These are phyloP conservation scores for Eubucco bourcierii DNA, from an alignment of 2,113 vertebrate species.

Conservation along the genomic window DNA sequence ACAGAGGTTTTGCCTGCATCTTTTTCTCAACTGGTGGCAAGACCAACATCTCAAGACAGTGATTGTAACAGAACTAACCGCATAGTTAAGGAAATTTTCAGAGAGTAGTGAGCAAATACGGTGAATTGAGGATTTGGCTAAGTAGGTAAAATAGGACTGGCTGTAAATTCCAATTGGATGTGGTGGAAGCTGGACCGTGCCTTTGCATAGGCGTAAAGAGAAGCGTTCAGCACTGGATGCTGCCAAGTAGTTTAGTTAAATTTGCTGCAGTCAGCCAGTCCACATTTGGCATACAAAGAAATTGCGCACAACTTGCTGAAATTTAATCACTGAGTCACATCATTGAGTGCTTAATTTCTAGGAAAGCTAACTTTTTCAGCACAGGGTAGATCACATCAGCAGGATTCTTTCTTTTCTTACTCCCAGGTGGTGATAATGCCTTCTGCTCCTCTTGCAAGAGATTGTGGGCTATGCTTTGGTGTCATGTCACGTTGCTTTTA, in stretches of 20 bases:
- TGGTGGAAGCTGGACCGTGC: not conserved
- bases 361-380: slow-evolving; percentile 65
- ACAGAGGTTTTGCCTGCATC: not conserved
- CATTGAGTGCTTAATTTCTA: slow-evolving; percentile 60
- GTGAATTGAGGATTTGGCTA: not conserved
- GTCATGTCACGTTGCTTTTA: slow-evolving; percentile 4
- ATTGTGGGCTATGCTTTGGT: slow-evolving; percentile 32
- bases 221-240: slow-evolving; percentile 32
- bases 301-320: slow-evolving; percentile 64
- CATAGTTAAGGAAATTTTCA: not conserved
- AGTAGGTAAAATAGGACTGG: not conserved
- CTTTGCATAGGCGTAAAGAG: not conserved
- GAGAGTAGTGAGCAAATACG: not conserved
- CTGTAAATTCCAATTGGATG: not conserved
- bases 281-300: slow-evolving; percentile 51
- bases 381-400: slow-evolving; percentile 36
- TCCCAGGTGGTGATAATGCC: slow-evolving; percentile 60
- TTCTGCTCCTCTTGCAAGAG: slow-evolving; percentile 59
- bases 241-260: slow-evolving; percentile 37
- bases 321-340: slow-evolving; percentile 72
- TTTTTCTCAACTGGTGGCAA: not conserved
- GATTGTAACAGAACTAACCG: not conserved
- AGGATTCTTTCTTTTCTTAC: slow-evolving; percentile 55
- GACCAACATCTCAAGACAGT: not conserved
- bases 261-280: slow-evolving; percentile 61